Evolutionary conservation across 2,797 vertebrate genomes (phyloP).

Genomic region (Syngnathus rostellatus): DNA sequence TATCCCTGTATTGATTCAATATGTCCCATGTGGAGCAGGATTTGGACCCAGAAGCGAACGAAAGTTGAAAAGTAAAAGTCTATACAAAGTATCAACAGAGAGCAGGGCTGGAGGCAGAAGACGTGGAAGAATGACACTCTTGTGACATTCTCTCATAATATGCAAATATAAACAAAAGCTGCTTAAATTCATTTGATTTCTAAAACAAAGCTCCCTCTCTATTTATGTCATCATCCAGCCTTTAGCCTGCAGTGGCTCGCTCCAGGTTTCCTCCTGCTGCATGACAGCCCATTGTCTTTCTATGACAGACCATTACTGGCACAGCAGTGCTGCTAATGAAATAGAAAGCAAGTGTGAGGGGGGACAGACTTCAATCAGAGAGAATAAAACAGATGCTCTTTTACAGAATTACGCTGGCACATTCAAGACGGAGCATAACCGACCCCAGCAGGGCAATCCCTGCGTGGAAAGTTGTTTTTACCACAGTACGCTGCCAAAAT

Average conservation of each 20-base stretch:
- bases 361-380: slow-evolving; percentile 49
- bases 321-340: slow-evolving; percentile 54
- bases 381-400: slow-evolving; percentile 55
- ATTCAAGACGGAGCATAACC: not conserved
- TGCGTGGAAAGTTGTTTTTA: not conserved
- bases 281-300: slow-evolving; percentile 59
- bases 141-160: not conserved
- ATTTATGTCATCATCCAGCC: slow-evolving; percentile 32
- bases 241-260: slow-evolving; percentile 30
- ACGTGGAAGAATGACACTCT: not conserved
- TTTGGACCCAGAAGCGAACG: too few relatives aligned
- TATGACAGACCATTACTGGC: slow-evolving; percentile 61
- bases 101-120: too few relatives aligned
- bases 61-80: too few relatives aligned
- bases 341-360: slow-evolving; percentile 44
- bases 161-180: slow-evolving; percentile 8
- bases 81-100: too few relatives aligned
- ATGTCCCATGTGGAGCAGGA: too few relatives aligned
- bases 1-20: too few relatives aligned
- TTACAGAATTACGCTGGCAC: slow-evolving; percentile 18
- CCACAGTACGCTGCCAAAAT: not conserved
- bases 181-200: slow-evolving; percentile 9
- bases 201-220: not conserved
- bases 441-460: not conserved
- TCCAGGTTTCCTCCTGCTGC: slow-evolving; percentile 51